Evolutionary conservation across 2,888 invertebrate genomes (phyloP).

Genomic region (Nemapogon koenigi): DNA sequence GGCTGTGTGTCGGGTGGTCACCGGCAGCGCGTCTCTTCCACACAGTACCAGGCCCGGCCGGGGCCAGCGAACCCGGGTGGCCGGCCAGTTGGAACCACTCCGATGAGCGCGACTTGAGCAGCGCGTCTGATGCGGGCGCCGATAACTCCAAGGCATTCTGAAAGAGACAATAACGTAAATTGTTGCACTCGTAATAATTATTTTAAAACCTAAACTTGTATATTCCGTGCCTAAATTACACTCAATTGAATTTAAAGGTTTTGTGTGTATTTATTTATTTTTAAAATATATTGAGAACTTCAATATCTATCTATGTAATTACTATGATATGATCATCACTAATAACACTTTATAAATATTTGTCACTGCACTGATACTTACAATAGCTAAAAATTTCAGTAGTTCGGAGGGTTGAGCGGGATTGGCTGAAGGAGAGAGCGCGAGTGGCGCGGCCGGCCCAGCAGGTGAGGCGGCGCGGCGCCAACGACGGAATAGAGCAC

Average conservation of each 20-base stretch:
- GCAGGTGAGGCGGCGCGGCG: constrained; percentile 36
- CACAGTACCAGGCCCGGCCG: constrained; percentile 91
- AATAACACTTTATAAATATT: too few species aligned
- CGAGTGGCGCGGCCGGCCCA: constrained; percentile 27
- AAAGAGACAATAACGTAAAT: constrained; percentile 35
- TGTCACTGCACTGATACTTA: constrained; percentile 66
- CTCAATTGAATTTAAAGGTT: too few species aligned
- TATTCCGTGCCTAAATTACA: too few species aligned
- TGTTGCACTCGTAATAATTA: not conserved
- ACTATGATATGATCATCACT: too few species aligned
- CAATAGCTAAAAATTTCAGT: constrained; percentile 80
- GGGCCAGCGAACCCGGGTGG: constrained; percentile 91
- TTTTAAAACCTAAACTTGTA: too few species aligned
- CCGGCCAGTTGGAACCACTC: constrained; percentile 93
- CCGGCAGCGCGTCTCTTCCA: constrained; percentile 86
- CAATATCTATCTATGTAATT: too few species aligned
- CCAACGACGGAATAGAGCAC: constrained; percentile 55
- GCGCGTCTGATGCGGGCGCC: constrained; percentile 87
- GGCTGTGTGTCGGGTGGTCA: constrained; percentile 74
- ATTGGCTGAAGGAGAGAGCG: constrained; percentile 28
- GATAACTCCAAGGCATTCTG: constrained; percentile 92
- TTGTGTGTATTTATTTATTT: too few species aligned
- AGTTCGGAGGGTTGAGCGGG: constrained; percentile 49
- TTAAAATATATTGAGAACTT: too few species aligned
- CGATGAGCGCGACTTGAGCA: constrained; percentile 73